Conservation (phyloP, 1,140 invertebrate genomes). For the Glossosoma conforme region DNA sequence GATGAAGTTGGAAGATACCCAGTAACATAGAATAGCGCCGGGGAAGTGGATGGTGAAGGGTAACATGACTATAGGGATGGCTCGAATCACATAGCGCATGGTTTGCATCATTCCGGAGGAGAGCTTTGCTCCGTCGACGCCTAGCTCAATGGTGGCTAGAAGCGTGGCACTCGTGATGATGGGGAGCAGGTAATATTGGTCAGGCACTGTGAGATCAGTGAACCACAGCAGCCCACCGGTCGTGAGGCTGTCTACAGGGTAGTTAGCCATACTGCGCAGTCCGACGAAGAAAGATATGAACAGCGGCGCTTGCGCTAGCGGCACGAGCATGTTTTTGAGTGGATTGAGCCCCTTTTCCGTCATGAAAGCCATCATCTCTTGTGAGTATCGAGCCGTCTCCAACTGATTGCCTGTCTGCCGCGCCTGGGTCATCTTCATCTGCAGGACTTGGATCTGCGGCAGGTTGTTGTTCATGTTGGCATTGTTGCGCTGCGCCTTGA, state of each 20-base stretch:
- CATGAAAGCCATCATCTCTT: slow-evolving; percentile 77
- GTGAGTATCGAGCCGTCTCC: slow-evolving; percentile 64
- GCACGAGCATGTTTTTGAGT: slow-evolving; percentile 74
- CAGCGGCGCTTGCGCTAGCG: slow-evolving; percentile 78
- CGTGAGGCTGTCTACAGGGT: slow-evolving; percentile 83
- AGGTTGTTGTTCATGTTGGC: slow-evolving; percentile 75
- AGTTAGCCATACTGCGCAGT: slow-evolving; percentile 76
- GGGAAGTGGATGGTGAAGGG: slow-evolving; percentile 86
- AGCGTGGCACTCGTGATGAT: slow-evolving; percentile 78
- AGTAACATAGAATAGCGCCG: slow-evolving; percentile 85
- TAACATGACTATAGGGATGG: slow-evolving; percentile 75
- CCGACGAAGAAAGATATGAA: slow-evolving; percentile 90
- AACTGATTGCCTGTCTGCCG: slow-evolving; percentile 73
- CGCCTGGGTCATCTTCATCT: slow-evolving; percentile 79
- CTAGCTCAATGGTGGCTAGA: slow-evolving; percentile 75
- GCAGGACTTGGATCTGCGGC: slow-evolving; percentile 73
- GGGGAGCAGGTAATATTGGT: slow-evolving; percentile 88
- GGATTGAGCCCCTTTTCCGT: slow-evolving; percentile 76
- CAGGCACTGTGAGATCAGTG: slow-evolving; percentile 80
- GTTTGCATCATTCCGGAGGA: slow-evolving; percentile 57
- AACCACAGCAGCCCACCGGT: slow-evolving; percentile 93
- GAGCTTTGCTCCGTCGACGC: slow-evolving; percentile 69
- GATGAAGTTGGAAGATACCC: slow-evolving; percentile 84
- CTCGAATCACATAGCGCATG: slow-evolving; percentile 70
- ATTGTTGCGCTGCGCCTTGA: slow-evolving; percentile 71